These are phyloP conservation scores for Erpobdella octoculata DNA, from an alignment of 2,888 invertebrate genomes.

Conservation along the genomic window DNA sequence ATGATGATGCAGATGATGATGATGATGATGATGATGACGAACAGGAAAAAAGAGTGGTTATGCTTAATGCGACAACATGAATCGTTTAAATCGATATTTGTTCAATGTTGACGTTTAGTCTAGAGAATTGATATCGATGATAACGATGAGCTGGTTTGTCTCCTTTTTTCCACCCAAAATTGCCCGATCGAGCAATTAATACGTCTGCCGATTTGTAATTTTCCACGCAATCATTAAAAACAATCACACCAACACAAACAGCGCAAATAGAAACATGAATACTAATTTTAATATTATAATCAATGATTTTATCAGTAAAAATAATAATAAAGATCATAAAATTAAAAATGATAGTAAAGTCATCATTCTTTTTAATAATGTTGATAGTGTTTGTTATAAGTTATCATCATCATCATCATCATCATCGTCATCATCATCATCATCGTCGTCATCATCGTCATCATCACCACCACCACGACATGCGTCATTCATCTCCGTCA, in stretches of 20 bases:
- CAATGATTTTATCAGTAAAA: constrained; percentile 2
- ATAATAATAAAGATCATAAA: neutral
- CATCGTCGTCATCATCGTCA: neutral
- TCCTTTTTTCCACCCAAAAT: too few relatives aligned
- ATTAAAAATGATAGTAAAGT: neutral
- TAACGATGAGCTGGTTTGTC: too few relatives aligned
- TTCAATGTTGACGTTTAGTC: too few relatives aligned
- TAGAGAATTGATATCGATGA: too few relatives aligned
- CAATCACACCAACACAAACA: too few relatives aligned
- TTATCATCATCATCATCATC: neutral
- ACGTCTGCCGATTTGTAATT: neutral
- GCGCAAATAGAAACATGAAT: neutral
- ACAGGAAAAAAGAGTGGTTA: neutral
- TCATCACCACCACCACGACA: neutral
- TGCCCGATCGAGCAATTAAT: neutral
- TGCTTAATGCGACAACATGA: too few relatives aligned
- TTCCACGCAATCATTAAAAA: neutral
- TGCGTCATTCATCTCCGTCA: neutral
- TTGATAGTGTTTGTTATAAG: neutral
- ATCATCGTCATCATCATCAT: neutral
- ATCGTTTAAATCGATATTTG: too few relatives aligned
- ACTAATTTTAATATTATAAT: constrained; percentile 12
- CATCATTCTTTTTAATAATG: neutral
- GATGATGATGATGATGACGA: neutral
- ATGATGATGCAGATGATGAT: constrained; percentile 18